phyloP scores from a whole-genome alignment of 1,140 invertebrate genomes.

The Drosophila nigrodunni region DNA sequence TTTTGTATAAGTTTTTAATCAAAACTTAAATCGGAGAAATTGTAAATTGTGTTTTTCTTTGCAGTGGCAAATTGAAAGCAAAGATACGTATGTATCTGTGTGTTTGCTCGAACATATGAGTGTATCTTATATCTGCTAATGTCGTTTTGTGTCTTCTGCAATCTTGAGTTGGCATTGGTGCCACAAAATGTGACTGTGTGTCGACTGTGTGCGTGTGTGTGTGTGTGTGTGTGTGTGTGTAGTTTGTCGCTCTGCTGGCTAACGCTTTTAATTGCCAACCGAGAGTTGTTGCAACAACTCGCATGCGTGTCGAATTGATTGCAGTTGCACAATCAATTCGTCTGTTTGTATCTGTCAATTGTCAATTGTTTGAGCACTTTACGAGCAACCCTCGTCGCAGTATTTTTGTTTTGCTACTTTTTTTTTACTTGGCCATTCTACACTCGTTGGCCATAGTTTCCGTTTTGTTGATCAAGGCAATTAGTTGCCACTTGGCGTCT shows the following conservation, averaged over 20 bases:
- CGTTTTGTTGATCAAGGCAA: constrained; percentile 70
- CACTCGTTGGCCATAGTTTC: constrained; percentile 38
- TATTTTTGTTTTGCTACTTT: background rate
- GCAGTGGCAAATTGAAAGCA: too few relatives aligned
- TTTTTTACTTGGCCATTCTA: constrained; percentile 38
- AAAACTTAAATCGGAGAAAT: too few relatives aligned
- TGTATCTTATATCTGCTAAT: constrained; percentile 2
- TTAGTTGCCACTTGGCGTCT: constrained; percentile 60
- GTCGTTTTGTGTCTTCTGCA: constrained; percentile 19
- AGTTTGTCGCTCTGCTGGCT: constrained; percentile 49
- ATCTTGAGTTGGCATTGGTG: constrained; percentile 21
- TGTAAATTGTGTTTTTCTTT: too few relatives aligned
- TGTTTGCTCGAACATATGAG: too few relatives aligned
- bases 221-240: background rate
- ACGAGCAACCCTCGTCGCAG: constrained; percentile 28
- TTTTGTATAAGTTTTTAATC: too few relatives aligned
- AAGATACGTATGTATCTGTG: constrained; percentile 1
- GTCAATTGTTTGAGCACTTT: background rate
- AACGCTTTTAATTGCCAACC: constrained; percentile 56
- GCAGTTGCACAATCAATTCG: constrained; percentile 31
- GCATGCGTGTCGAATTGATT: constrained; percentile 9
- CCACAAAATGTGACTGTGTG: background rate
- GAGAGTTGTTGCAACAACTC: constrained; percentile 16
- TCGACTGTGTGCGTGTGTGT: background rate
- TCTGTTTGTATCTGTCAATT: background rate